Conservation (phyloP, 2,113 vertebrate genomes). For the Pomatorhinus ruficollis region DNA sequence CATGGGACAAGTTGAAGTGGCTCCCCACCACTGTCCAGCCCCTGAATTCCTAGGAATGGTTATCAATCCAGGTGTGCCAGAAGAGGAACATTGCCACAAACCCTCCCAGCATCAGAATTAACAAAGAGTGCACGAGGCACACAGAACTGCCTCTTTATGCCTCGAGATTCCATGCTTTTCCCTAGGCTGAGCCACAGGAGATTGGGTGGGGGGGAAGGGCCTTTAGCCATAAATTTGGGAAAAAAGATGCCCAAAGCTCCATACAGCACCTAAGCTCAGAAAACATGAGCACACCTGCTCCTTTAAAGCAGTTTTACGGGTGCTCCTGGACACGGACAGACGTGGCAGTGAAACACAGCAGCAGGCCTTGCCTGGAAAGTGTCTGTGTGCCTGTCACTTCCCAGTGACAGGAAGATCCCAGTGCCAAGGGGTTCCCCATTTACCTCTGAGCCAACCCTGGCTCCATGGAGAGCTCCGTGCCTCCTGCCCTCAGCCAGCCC, state of each 20-base stretch:
- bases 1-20: rapidly evolving
- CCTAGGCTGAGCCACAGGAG: not conserved
- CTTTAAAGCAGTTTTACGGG: not conserved
- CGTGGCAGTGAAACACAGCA: not conserved
- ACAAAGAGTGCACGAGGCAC: not conserved
- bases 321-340: not conserved
- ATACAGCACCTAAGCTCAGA: not conserved
- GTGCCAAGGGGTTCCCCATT: not conserved
- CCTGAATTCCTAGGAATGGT: not conserved
- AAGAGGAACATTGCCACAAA: not conserved
- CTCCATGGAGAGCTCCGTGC: slow-evolving; percentile 79
- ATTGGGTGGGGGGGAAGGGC: rapidly evolving
- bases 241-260: not conserved
- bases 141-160: not conserved
- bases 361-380: not conserved
- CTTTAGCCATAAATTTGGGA: not conserved
- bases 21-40: not conserved
- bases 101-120: not conserved
- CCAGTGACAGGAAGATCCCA: rapidly evolving
- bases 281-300: not conserved
- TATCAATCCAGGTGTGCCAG: not conserved
- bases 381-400: not conserved
- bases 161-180: not conserved
- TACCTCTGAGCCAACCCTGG: slow-evolving; percentile 85
- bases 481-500: slow-evolving; percentile 80